Conservation (phyloP, 30 jellyfish, hydroid and myxozoan genomes). For the Hydra vulgaris region DNA sequence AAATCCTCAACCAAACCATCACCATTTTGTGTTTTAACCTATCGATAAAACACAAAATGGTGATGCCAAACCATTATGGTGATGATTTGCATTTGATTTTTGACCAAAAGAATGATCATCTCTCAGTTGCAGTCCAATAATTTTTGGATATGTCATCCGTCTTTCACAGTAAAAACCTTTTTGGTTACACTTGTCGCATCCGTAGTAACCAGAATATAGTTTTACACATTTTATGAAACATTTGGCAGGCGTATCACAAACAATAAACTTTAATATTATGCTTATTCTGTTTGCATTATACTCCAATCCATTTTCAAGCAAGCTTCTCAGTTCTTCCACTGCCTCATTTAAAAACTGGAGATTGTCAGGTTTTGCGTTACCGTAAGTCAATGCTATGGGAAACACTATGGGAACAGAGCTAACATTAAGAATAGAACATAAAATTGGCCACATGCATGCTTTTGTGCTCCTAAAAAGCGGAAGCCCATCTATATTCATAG, state of each 20-base stretch:
- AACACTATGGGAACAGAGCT: neutral
- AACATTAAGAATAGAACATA: neutral
- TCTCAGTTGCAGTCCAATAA: neutral
- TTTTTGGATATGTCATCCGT: neutral
- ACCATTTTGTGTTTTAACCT: too few relatives aligned
- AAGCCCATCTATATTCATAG: neutral
- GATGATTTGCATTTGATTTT: neutral
- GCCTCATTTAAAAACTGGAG: neutral
- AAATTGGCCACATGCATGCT: neutral
- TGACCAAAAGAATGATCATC: neutral
- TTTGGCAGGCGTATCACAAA: neutral
- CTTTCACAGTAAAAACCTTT: neutral
- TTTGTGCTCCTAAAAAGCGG: neutral
- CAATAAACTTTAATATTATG: neutral
- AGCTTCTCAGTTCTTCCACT: too few relatives aligned
- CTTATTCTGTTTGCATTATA: neutral
- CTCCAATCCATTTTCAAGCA: too few relatives aligned
- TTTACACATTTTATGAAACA: neutral
- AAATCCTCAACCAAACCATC: neutral
- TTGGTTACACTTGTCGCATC: neutral
- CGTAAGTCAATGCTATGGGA: neutral
- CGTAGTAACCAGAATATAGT: neutral
- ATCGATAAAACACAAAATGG: neutral
- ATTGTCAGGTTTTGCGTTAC: neutral
- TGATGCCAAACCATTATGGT: neutral